These are phyloP conservation scores for Archips xylosteana DNA, from an alignment of 2,888 invertebrate genomes.

Conservation along the genomic window DNA sequence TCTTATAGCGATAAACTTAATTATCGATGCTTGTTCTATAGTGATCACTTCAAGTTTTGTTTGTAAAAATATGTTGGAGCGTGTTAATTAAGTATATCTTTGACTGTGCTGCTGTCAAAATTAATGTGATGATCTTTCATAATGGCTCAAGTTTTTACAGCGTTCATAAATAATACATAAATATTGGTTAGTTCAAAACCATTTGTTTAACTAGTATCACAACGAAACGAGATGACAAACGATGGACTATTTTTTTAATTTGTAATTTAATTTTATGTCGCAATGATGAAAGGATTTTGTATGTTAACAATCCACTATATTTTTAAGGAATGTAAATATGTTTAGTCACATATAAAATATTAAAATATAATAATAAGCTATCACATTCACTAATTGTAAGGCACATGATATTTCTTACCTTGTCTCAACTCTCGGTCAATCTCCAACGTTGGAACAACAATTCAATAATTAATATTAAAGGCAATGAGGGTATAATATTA, in stretches of 20 bases:
- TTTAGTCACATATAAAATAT: background rate
- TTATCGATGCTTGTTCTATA: no score
- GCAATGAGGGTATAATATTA: slow-evolving; percentile 64
- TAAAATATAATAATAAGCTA: background rate
- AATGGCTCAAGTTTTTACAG: no score
- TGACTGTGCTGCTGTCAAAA: no score
- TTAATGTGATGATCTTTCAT: no score
- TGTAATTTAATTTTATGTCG: background rate
- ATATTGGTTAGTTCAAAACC: background rate
- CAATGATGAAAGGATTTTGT: background rate
- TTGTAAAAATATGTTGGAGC: no score
- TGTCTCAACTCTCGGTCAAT: slow-evolving; percentile 46
- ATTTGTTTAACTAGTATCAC: background rate
- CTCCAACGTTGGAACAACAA: slow-evolving; percentile 55
- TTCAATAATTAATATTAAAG: slow-evolving; percentile 38
- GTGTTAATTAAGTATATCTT: no score
- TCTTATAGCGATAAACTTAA: no score
- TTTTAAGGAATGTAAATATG: no score
- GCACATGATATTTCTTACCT: slow-evolving; percentile 84
- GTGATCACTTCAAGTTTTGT: no score
- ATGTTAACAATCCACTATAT: background rate
- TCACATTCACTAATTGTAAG: slow-evolving; percentile 70
- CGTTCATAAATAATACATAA: background rate
- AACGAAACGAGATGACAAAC: background rate
- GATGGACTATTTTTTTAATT: no score